Conservation (phyloP, 37 sponge, comb jelly and placozoan genomes). For the Mnemiopsis leidyi region DNA sequence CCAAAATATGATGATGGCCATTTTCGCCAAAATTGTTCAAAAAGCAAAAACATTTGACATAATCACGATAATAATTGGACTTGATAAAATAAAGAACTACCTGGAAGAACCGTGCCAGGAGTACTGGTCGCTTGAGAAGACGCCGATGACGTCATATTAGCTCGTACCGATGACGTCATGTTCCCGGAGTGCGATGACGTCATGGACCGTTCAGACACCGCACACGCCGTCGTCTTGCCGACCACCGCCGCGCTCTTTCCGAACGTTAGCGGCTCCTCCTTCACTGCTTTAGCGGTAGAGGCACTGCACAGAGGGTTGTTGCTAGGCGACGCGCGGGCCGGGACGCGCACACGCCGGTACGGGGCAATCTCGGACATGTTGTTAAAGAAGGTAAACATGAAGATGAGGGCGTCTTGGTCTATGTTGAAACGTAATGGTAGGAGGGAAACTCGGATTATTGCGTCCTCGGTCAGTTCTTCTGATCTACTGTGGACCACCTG, state of each 20-base stretch:
- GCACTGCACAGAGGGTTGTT: not conserved
- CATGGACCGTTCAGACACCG: not conserved
- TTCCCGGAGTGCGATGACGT: not conserved
- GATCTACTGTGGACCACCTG: constrained; percentile 19
- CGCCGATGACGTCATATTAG: not conserved
- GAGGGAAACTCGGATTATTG: constrained; percentile 74
- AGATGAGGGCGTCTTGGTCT: constrained; percentile 85
- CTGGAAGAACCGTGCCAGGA: no score
- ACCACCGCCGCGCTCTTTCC: constrained; percentile 31
- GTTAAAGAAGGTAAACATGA: constrained; percentile 78
- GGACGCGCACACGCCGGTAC: not conserved
- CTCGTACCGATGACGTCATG: not conserved
- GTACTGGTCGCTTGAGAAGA: no score
- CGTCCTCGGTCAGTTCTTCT: constrained; percentile 68
- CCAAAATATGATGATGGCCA: no score
- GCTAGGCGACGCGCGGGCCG: not conserved
- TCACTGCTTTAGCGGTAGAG: not conserved
- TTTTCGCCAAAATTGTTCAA: no score
- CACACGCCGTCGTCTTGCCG: not conserved
- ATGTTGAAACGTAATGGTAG: constrained; percentile 89
- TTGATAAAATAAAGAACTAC: no score
- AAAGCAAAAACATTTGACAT: no score
- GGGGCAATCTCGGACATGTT: constrained; percentile 67
- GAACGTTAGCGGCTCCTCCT: constrained; percentile 62
- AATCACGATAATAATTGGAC: no score